phyloP scores from a whole-genome alignment of 2,797 vertebrate species.

The Urophycis tenuis region DNA sequence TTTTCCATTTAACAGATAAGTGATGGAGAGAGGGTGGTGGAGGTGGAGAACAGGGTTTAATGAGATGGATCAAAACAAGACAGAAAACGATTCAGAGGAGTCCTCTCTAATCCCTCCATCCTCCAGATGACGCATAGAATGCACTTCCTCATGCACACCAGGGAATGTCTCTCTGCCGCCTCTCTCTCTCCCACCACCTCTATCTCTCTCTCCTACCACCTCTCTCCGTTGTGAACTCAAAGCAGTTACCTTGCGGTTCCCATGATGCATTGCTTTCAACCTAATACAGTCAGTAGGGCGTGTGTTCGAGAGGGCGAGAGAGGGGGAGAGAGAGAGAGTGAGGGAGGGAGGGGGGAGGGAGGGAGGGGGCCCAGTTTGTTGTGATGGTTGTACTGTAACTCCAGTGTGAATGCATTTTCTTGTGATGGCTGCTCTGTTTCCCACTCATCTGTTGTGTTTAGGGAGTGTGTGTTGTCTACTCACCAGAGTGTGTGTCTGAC shows the following conservation, averaged over 20 bases:
- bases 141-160: not conserved
- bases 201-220: not conserved
- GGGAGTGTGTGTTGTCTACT: not conserved
- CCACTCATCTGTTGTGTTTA: not conserved
- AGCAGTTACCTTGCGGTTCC: slow-evolving; percentile 51
- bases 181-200: too few species aligned
- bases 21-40: not conserved
- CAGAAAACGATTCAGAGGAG: not conserved
- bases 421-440: not conserved
- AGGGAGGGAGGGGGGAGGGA: not conserved
- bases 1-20: not conserved
- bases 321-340: not conserved
- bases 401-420: not conserved
- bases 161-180: not conserved
- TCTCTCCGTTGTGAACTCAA: slow-evolving; percentile 24
- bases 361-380: not conserved
- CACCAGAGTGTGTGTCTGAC: slow-evolving; percentile 14
- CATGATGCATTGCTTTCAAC: slow-evolving; percentile 56
- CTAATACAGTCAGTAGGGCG: slow-evolving; percentile 46
- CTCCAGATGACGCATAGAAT: not conserved
- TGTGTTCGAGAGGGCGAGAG: slow-evolving; percentile 33
- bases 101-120: not conserved
- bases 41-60: not conserved
- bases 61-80: not conserved
- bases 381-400: not conserved